A percentile compares a stretch with the other conserved stretches of the same genome.
These are phyloP conservation scores for Pitangus sulphuratus DNA, from an alignment of 2,797 vertebrate species.

Conservation along the genomic window DNA sequence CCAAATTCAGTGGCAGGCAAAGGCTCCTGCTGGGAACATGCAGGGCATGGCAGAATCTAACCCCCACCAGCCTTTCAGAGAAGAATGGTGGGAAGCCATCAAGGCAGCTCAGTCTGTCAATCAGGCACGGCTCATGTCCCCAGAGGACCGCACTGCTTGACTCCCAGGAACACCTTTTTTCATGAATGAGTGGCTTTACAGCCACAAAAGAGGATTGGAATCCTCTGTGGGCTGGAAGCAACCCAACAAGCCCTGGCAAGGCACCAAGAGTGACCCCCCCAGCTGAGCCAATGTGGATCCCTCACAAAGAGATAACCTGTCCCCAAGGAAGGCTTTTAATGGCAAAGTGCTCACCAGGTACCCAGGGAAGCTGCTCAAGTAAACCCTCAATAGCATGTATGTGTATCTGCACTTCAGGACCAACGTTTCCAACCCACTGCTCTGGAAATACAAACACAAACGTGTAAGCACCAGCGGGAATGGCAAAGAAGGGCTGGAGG, in stretches of 20 bases:
- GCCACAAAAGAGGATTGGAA: neutral
- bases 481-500: neutral
- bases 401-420: neutral
- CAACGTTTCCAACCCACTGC: rapidly evolving
- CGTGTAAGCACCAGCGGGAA: neutral
- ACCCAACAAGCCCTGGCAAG: neutral
- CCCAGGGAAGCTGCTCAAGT: neutral
- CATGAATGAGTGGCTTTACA: neutral
- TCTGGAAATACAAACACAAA: neutral
- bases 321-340: rapidly evolving
- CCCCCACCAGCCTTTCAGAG: neutral
- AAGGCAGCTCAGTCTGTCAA: neutral
- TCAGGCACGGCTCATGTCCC: rapidly evolving
- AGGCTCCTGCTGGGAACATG: neutral
- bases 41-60: neutral
- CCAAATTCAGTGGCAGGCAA: neutral
- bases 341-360: neutral
- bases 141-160: neutral
- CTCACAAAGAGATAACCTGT: neutral
- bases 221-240: rapidly evolving
- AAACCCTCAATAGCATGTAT: neutral
- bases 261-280: neutral
- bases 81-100: neutral
- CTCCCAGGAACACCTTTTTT: neutral
- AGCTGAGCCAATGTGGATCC: rapidly evolving